Evolutionary conservation across 2,797 vertebrate genomes (phyloP), one percentile per base, ranked within the genome.

Genomic region (Eutrigla gurnardus): DNA sequence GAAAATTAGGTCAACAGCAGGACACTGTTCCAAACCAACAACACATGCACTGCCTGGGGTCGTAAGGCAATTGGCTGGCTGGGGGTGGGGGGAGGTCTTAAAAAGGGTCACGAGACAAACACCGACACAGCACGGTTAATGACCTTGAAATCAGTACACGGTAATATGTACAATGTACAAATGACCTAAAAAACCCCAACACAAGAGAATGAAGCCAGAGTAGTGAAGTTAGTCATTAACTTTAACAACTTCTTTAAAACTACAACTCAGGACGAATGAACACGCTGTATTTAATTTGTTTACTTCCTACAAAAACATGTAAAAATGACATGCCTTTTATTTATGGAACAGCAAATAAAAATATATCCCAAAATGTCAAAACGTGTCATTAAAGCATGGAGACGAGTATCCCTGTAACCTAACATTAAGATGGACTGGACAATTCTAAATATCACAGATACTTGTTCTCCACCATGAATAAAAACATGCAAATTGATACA

Each of bases 1-100:
- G 17, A 45, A 77, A 90, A 89, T 69, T 68, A 77, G 89, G 89
- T 84, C 87, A 90, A 75, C 78, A 82, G 84, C 78, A 81, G 75
- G 70, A 70, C 5, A 2, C 80, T 50, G 69, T 82, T 84, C 65
- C 84, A 75, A 76, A 72, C 17, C 71, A 87, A 70, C 62, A 81
- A 63, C 14, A 67, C 64, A 79, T 14, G 0, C 47, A 77, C 15
- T 45, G 73, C 77, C 76, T 0, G 4, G 74, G 85, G 87, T 82
- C 74, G 84, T 40, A 57, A 69, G 60, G 70, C 78, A 77, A 74
- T 45, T 66, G 70, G 61, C 54, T 35, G 49, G 6, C 1, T 7
- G 46, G 61, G 45, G 58, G 9, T 8, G 7, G 12, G 18, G 4
- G 43, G 33, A 5, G 33, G 7, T 15, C 12, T 71, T 61, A 65